Base-by-base conservation (phyloP, 1,140 invertebrate species). In the Drosophila mayri region DNA sequence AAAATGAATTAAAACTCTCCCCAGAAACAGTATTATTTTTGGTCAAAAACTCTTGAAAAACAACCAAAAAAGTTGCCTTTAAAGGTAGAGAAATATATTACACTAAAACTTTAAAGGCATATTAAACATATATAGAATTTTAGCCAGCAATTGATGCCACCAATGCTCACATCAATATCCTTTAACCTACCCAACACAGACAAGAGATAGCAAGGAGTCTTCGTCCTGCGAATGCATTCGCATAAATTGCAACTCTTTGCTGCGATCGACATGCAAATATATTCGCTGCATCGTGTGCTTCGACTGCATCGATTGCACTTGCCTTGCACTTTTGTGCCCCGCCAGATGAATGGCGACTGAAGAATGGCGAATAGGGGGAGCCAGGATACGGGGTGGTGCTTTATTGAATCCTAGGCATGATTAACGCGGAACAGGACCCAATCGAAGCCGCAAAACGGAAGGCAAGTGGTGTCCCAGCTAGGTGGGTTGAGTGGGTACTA, bases 191-290 rank as follows among this genome's bases (percentile, higher is more conserved):
- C 50, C 32, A 22, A 22, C 14, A 11, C 20, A 2, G 35, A 22
- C 52, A 11, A 20, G 14, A 7, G 14, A 55, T 38, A 55, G 52
- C 18, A 55, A 55, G 35, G 52, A 22, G 50, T 22, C 32, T 22
- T 22, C 32, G 12, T 14, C 25, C 25, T 11, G 9, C 35, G 35
- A 35, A 12, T 4, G 35, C 35, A 35, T 35, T 9, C 35, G 40
- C 63, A 76, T 76, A 76, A 76, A 76, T 76, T 76, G 71, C 73
- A 49, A 44, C 37, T 75, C 72, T 57, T 38, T 57, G 60, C 72
- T 50, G 71, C 73, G 72, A 65, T 76, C 74, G 55, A 76, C 74
- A 76, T 60, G 74, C 55, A 76, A 76, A 76, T 76, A 76, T 68
- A 76, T 76, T 49, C 71, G 55, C 32, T 40, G 61, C 74, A 66